Evolutionary conservation across 2,113 vertebrate species (phyloP).

Genomic region (Hypocryptadius cinnamomeus): DNA sequence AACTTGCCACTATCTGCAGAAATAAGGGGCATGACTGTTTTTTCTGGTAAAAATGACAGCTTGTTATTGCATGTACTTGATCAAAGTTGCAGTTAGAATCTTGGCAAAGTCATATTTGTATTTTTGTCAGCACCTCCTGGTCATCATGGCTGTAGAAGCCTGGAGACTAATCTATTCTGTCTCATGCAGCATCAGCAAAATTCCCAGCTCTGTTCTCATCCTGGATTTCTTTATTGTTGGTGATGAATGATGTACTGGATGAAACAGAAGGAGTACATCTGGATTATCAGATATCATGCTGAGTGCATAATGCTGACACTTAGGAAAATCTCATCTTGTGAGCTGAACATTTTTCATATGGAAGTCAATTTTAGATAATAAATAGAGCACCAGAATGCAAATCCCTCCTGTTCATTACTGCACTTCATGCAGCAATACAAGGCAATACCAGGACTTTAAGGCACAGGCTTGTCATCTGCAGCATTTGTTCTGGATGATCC

Average conservation of each 20-base stretch:
- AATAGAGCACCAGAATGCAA: not conserved
- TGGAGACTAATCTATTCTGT: not conserved
- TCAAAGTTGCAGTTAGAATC: not conserved
- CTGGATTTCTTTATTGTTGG: not conserved
- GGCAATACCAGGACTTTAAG: not conserved
- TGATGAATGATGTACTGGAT: conserved; percentile 29
- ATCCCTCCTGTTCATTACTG: not conserved
- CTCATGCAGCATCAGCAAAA: conserved; percentile 11
- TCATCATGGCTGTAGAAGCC: not conserved
- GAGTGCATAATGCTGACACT: conserved; percentile 22
- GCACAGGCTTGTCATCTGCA: not conserved
- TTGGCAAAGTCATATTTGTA: not conserved
- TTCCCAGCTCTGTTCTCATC: not conserved
- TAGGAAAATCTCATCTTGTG: not conserved
- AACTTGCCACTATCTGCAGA: not conserved
- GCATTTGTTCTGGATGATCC: not conserved
- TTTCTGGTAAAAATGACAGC: not conserved
- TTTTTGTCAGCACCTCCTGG: not conserved
- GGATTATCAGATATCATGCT: conserved; percentile 3
- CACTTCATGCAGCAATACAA: not conserved
- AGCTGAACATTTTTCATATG: not conserved
- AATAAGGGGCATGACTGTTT: not conserved
- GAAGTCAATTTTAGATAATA: not conserved
- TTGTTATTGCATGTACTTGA: not conserved
- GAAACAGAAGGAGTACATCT: conserved; percentile 35